phyloP scores from a whole-genome alignment of 2,797 vertebrate genomes.

The Limosa lapponica region DNA sequence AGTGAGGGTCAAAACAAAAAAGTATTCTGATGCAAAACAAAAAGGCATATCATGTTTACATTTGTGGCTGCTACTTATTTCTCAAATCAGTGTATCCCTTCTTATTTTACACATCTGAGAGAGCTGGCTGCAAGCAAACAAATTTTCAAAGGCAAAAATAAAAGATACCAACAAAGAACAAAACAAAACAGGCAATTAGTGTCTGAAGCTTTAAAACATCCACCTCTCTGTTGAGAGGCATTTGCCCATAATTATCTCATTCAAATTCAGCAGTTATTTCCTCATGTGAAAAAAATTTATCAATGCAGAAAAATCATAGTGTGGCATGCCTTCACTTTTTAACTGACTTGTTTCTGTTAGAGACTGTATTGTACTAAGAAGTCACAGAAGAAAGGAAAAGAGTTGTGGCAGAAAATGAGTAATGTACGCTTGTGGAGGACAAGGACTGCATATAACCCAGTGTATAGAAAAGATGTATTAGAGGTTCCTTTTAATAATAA shows the following conservation, averaged over 20 bases:
- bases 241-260: neutral
- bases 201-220: neutral
- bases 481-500: neutral
- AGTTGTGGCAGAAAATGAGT: neutral
- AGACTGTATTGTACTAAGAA: neutral
- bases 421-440: rapidly evolving
- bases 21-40: neutral
- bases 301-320: neutral
- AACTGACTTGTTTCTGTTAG: neutral
- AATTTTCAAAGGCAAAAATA: neutral
- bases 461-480: neutral
- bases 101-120: neutral
- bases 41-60: neutral
- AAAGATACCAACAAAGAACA: neutral
- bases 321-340: neutral
- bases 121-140: neutral
- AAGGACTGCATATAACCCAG: neutral
- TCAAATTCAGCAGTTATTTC: neutral
- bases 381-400: neutral
- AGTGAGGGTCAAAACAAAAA: neutral
- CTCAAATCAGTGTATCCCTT: neutral
- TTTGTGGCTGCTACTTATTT: neutral
- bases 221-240: neutral
- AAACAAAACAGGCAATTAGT: neutral
- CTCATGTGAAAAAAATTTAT: neutral